Evolutionary conservation across 2,888 invertebrate genomes (phyloP).

Genomic region (Amphimallon solstitiale): DNA sequence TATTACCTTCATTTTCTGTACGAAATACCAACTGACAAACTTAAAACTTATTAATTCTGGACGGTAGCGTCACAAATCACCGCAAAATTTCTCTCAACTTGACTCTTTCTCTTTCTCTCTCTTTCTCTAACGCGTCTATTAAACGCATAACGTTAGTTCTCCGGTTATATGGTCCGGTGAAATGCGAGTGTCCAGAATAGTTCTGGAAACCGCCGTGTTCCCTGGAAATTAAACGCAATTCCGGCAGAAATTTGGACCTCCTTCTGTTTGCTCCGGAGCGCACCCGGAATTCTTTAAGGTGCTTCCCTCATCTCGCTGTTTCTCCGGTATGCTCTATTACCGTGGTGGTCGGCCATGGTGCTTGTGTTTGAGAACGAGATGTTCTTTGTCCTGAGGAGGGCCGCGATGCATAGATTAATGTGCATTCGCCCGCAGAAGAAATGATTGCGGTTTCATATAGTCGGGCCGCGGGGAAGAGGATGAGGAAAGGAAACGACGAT

Average conservation of each 20-base stretch:
- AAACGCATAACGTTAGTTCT: slow-evolving; percentile 24
- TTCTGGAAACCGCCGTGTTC: slow-evolving; percentile 46
- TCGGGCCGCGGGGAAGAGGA: slow-evolving; percentile 42
- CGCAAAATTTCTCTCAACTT: not conserved
- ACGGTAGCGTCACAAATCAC: not conserved
- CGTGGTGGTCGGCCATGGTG: too few species aligned
- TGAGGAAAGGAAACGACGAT: too few species aligned
- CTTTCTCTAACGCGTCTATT: slow-evolving; percentile 21
- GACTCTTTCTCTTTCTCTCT: slow-evolving; percentile 17
- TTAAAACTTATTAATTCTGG: too few species aligned
- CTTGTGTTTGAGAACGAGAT: not conserved
- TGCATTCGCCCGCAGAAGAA: slow-evolving; percentile 63
- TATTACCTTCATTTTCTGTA: too few species aligned
- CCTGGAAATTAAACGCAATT: slow-evolving; percentile 60
- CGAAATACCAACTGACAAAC: too few species aligned
- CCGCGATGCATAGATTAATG: slow-evolving; percentile 62
- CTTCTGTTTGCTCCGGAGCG: slow-evolving; percentile 1
- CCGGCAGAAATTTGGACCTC: slow-evolving; percentile 58
- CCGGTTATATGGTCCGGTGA: slow-evolving; percentile 24
- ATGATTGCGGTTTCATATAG: slow-evolving; percentile 56
- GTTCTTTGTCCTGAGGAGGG: slow-evolving; percentile 8
- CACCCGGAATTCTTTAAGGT: slow-evolving; percentile 58
- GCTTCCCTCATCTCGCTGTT: slow-evolving; percentile 49
- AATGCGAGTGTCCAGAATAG: slow-evolving; percentile 36
- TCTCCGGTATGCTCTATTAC: slow-evolving; percentile 36